Conservation (phyloP, 2,888 invertebrate genomes). For the Neoitamus cyanurus region DNA sequence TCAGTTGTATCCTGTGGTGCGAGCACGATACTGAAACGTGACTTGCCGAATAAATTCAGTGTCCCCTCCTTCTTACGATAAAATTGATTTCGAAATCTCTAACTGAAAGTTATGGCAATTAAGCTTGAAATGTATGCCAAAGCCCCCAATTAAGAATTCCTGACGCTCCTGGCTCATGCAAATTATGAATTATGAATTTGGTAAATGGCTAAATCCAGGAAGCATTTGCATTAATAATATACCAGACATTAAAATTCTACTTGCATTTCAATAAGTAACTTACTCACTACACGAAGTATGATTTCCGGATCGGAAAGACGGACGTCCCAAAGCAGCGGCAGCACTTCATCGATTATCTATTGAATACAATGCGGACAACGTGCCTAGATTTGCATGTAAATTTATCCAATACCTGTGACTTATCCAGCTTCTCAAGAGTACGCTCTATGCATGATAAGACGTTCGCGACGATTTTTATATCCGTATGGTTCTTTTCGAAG, state of each 20-base stretch:
- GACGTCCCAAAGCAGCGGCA: conserved; percentile 88
- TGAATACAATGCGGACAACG: conserved; percentile 42
- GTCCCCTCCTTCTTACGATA: no score
- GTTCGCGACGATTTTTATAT: conserved; percentile 83
- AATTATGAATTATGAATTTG: neutral
- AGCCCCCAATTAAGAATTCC: neutral
- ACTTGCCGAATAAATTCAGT: neutral
- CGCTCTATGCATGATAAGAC: conserved; percentile 83
- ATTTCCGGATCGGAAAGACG: conserved; percentile 89
- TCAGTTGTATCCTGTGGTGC: neutral
- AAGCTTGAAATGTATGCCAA: neutral
- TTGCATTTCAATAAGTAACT: conserved; percentile 68
- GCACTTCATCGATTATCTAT: conserved; percentile 85
- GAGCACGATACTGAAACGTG: neutral
- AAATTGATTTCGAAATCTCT: neutral
- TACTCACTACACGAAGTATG: conserved; percentile 90
- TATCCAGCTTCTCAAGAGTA: conserved; percentile 85
- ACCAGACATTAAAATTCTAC: neutral
- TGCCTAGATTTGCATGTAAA: neutral
- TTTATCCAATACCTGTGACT: conserved; percentile 70
- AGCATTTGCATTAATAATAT: neutral
- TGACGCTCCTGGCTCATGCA: neutral
- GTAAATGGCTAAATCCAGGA: neutral
- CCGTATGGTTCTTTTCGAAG: conserved; percentile 82
- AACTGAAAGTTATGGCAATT: neutral